A percentile compares a stretch with the other conserved stretches of the same genome.
phyloP scores from a whole-genome alignment of 2,797 vertebrate species.

The Mus spretus region DNA sequence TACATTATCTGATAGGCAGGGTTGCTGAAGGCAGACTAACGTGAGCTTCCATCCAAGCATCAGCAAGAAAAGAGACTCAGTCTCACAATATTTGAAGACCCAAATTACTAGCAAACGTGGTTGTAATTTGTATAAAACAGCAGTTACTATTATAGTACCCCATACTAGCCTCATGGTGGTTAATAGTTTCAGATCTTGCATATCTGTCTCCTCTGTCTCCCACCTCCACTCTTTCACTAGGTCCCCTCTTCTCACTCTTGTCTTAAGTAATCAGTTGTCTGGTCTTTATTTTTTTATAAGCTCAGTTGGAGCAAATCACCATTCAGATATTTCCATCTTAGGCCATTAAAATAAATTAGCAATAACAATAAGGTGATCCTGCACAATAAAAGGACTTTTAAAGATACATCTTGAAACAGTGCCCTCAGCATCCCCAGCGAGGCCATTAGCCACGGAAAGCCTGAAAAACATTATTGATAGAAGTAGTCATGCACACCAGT shows the following conservation, averaged over 20 bases:
- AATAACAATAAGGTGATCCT: not conserved
- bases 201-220: not conserved
- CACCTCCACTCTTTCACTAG: not conserved
- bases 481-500: not conserved
- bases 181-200: not conserved
- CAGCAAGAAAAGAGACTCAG: not conserved
- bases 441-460: not conserved
- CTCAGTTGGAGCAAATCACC: not conserved
- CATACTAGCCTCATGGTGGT: not conserved
- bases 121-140: not conserved
- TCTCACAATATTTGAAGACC: not conserved
- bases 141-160: not conserved
- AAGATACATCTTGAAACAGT: not conserved
- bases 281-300: not conserved
- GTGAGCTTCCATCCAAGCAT: not conserved
- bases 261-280: not conserved
- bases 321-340: not conserved
- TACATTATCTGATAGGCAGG: not conserved
- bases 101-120: not conserved
- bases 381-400: not conserved
- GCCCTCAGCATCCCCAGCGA: not conserved
- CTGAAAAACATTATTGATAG: not conserved
- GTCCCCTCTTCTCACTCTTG: not conserved
- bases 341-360: conserved; percentile 37
- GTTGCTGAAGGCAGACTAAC: not conserved